Percentiles rank a stretch among this genome's conserved stretches.
These are phyloP conservation scores for Thymelicus acteon DNA, from an alignment of 2,888 invertebrate species.

Conservation along the genomic window DNA sequence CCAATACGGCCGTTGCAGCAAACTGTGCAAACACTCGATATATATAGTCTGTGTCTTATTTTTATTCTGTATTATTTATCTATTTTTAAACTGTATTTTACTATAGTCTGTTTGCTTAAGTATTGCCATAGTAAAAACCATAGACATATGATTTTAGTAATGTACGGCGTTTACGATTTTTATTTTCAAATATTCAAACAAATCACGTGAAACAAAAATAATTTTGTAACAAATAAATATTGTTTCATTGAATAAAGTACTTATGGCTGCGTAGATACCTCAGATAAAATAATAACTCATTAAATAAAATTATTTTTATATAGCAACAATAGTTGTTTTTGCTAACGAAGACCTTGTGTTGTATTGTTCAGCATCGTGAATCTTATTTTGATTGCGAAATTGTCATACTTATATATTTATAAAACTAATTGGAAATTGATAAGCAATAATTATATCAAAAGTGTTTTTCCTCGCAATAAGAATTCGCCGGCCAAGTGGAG, in stretches of 20 bases:
- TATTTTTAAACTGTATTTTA: no score
- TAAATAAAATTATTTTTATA: conserved; percentile 44
- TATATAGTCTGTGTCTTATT: no score
- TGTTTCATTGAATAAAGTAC: neutral
- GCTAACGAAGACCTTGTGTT: conserved; percentile 69
- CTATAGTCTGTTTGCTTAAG: neutral
- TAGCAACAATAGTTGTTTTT: conserved; percentile 81
- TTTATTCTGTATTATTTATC: no score
- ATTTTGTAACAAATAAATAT: neutral
- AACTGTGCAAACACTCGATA: no score
- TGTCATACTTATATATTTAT: conserved; percentile 52
- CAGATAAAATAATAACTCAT: neutral
- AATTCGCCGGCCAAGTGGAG: conserved; percentile 76
- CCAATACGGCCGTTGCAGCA: no score
- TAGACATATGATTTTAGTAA: no score
- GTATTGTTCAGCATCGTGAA: conserved; percentile 66
- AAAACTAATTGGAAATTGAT: conserved; percentile 50
- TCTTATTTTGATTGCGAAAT: conserved; percentile 75
- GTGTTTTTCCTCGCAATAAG: conserved; percentile 55
- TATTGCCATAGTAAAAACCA: neutral
- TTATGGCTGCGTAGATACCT: neutral
- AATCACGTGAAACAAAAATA: neutral
- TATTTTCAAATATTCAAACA: neutral
- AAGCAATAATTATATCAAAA: conserved; percentile 44
- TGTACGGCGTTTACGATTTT: neutral